Evolutionary conservation across 2,888 invertebrate genomes (phyloP), one percentile per base, ranked within the genome.

Genomic region (Protodeltote pygarga): DNA sequence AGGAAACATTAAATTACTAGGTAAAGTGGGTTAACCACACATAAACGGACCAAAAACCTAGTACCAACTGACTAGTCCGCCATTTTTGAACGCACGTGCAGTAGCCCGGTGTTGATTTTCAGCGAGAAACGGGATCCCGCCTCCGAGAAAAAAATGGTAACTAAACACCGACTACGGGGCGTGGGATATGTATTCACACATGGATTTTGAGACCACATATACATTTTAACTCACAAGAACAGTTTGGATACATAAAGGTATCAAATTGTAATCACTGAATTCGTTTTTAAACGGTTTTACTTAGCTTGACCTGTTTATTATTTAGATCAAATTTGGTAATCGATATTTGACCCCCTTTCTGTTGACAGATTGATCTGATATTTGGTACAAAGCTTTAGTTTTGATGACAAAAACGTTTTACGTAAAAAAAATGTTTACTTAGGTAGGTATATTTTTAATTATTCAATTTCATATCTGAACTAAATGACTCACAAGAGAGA

Each of bases 21-120:
- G 9, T 32, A 34, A 54, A 40, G 38, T 20, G 32, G 37, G 32
- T 17, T 19, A 11, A 13, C 34, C 6, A 16, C 20, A 23, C 20
- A 44, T 20, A 48, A 27, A 23, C 16, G 34, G 15, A 17, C 20
- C 16, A 21, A 57, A 49, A 51, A 53, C 17, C 24, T 38, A 25
- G 10, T 46, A 50, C 20, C n/a, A n/a, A n/a, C n/a, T n/a, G n/a
- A n/a, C n/a, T 25, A 9, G 19, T 10, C 60, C 45, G 65, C 66
- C 62, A 69, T 69, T 35, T 49, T 52, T 37, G 24, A 51, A 50
- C 75, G 79, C 89, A 90, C 89, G 90, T 89, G 89, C 89, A 87
- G 71, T 65, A 66, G 54, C 48, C 58, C 77, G 89, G 90, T 89
- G 85, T 90, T 85, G 79, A 79, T 80, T 90, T 91, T 87, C 90